Base-by-base conservation (phyloP, 2,113 vertebrate genomes). In the Triplophysa siluroides region DNA sequence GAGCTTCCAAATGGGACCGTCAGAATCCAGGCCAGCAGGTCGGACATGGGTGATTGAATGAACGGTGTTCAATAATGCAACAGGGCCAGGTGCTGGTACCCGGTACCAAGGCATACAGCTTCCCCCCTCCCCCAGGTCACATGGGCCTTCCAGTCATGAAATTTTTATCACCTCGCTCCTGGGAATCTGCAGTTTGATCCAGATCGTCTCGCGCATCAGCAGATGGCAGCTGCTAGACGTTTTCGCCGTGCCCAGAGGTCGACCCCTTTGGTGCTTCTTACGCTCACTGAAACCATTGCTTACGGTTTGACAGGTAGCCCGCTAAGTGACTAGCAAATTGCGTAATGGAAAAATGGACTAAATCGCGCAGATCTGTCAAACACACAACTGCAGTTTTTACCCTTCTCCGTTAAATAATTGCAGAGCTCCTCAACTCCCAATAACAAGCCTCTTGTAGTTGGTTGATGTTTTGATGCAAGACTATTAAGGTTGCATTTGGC, bases 21-120 rank as follows among this genome's bases (percentile, higher is more conserved):
- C 24, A 1, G 11, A 76, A 65, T 54, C 61, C 45, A 76, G 16
- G n/a, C n/a, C n/a, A n/a, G n/a, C n/a, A n/a, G n/a, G n/a, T n/a
- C n/a, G n/a, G n/a, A n/a, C n/a, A n/a, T n/a, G n/a, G n/a, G n/a
- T n/a, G n/a, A n/a, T n/a, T n/a, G 82, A 77, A 78, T 80, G 65
- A 77, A 78, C 13, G 77, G 80, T 81, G 79, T 88, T 92, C 82
- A 93, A 93, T 92, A 92, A 93, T 93, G 90, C 89, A 92, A 85
- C 12, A 83, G 85, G 78, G 86, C 89, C 88, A 90, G 90, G 90
- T 90, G 90, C 89, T 81, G 76, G 19, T 85, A 82, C 78, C 85
- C 88, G 84, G 86, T 83, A 85, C 83, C 71, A 80, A 85, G 86
- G 83, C 79, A 63, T 78, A 81, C 67, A 64, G 33, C 56, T 29